These are phyloP conservation scores for Tonatia bakeri DNA, from an alignment of 2,113 vertebrate genomes.

Conservation along the genomic window DNA sequence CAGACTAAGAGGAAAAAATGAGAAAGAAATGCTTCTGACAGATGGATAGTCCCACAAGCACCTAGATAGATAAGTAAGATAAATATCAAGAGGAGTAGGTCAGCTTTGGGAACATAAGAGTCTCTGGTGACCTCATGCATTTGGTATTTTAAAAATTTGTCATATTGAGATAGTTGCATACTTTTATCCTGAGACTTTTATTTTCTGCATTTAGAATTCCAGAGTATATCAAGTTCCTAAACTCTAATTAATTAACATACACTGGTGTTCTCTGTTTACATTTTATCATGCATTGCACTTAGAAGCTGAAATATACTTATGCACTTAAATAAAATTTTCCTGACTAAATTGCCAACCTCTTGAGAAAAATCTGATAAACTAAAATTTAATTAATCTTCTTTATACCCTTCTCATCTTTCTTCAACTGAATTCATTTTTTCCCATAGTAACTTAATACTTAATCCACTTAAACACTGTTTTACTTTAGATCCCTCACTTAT, in stretches of 20 bases:
- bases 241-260: neutral
- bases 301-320: slow-evolving; percentile 36
- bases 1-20: neutral
- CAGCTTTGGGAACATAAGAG: neutral
- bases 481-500: neutral
- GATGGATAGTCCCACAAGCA: accelerated
- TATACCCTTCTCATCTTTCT: slow-evolving; percentile 65
- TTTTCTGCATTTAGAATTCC: slow-evolving; percentile 17
- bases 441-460: slow-evolving; percentile 63
- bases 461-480: slow-evolving; percentile 46
- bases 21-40: accelerated
- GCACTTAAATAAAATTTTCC: slow-evolving; percentile 69
- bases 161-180: neutral
- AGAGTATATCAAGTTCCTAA: neutral
- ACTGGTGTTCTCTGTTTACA: slow-evolving; percentile 35
- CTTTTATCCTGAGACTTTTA: neutral
- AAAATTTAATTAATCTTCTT: slow-evolving; percentile 74
- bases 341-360: slow-evolving; percentile 70
- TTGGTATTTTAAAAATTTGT: neutral
- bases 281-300: neutral
- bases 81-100: neutral
- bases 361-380: slow-evolving; percentile 74
- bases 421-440: slow-evolving; percentile 67
- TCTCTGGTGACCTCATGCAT: neutral
- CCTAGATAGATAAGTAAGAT: neutral